Conservation (phyloP, 2,888 invertebrate species). For the Aphidius colemani region DNA sequence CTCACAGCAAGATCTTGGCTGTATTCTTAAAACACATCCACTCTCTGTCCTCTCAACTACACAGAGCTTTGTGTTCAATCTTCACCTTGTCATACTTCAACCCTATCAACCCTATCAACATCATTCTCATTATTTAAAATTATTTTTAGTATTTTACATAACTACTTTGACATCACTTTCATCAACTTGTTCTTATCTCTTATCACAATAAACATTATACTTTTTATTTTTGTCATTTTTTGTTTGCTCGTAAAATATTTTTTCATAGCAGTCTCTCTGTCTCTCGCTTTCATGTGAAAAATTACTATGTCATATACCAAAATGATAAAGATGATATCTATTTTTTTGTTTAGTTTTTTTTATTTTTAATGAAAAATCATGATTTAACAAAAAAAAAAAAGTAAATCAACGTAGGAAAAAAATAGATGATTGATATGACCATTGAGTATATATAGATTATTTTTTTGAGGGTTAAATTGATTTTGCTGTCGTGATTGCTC, state of each 20-base stretch:
- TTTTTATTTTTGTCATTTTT: no score
- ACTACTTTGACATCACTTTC: constrained; percentile 6
- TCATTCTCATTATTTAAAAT: constrained; percentile 13
- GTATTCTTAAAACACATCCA: constrained; percentile 13
- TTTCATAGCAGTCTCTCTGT: no score
- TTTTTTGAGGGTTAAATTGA: background rate
- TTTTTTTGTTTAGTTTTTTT: constrained; percentile 19
- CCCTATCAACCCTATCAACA: constrained; percentile 27
- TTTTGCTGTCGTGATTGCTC: constrained; percentile 9
- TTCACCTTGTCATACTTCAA: constrained; percentile 12
- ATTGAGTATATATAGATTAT: background rate
- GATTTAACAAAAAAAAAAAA: no score
- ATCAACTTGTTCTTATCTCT: background rate
- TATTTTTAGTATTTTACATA: constrained; percentile 16
- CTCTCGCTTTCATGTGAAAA: no score
- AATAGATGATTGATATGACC: constrained; percentile 3
- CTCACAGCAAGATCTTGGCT: background rate
- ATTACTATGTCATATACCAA: no score
- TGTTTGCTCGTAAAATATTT: no score
- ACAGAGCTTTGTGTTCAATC: constrained; percentile 31
- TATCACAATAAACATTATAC: no score
- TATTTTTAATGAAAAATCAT: constrained; percentile 16
- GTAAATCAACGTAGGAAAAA: background rate
- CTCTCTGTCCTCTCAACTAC: constrained; percentile 32
- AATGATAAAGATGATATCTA: background rate